Base-by-base conservation (phyloP, 2,888 invertebrate species). In the Limnephilus auricula region DNA sequence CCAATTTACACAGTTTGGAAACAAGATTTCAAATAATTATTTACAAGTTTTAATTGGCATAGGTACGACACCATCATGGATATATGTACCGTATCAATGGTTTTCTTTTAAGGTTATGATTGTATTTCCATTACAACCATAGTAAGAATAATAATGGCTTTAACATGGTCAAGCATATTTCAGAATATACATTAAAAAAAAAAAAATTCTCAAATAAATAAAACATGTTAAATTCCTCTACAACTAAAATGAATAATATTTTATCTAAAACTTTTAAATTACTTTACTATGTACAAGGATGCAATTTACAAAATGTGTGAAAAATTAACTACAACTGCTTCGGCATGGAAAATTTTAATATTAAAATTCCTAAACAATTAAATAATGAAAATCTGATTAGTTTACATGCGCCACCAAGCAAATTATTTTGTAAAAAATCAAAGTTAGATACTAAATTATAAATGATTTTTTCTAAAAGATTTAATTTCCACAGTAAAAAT, bases 171-270 rank as follows among this genome's bases (percentile, higher is more conserved):
- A 82, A 82, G 32, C 34, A 32, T 34, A 82, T 82, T 82, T 65
- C 65, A 65, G 65, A 65, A 65, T 65, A 9, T 65, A 65, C n/a
- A 65, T 25, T n/a, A n/a, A n/a, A n/a, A n/a, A n/a, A n/a, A n/a
- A n/a, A 25, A 65, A 65, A 65, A 65, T 65, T 34, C 25, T 82
- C 37, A 82, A 82, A 82, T 82, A 82, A 82, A 82, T 82, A 82
- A 65, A 82, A 25, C 82, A 82, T 82, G 34, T 82, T 18, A 82
- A 32, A 82, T 82, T 34, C 34, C 32, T 34, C 82, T 82, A 82
- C 34, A 34, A 82, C 82, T 82, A 82, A 82, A 34, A 82, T 34
- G 18, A 82, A 34, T 34, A 82, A 34, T 18, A 82, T 82, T 34
- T 34, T 82, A 82, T 82, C 37, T 82, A 32, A 15, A 82, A 34